phyloP scores from a whole-genome alignment of 2,888 invertebrate species.

The Sympetrum striolatum region DNA sequence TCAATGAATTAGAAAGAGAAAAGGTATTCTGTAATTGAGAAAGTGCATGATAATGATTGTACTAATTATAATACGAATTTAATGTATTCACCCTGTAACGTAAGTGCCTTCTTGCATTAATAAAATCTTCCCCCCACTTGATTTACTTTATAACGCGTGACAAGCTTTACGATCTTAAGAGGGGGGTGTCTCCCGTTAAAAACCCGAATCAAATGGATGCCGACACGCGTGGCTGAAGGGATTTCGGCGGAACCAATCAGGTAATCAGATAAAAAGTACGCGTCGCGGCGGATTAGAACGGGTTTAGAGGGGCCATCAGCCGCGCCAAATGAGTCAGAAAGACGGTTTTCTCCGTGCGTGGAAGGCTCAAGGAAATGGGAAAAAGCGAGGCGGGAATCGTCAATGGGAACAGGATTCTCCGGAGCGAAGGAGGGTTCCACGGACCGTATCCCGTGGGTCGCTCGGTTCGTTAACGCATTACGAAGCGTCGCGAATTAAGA shows the following conservation, averaged over 20 bases:
- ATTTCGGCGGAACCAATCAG: neutral
- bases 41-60: too few relatives aligned
- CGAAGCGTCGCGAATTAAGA: neutral
- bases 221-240: neutral
- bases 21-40: too few relatives aligned
- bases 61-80: too few relatives aligned
- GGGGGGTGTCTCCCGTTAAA: neutral
- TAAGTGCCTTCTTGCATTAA: too few relatives aligned
- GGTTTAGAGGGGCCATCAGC: neutral
- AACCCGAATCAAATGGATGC: neutral
- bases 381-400: neutral
- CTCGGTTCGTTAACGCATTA: neutral
- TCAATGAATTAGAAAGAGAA: too few relatives aligned
- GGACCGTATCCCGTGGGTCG: neutral
- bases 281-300: neutral
- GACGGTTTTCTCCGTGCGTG: neutral
- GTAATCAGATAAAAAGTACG: neutral
- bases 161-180: too few relatives aligned
- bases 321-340: neutral
- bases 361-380: neutral
- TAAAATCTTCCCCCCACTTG: too few relatives aligned
- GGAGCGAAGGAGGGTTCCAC: neutral
- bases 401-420: neutral
- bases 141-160: too few relatives aligned
- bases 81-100: too few relatives aligned